A percentile compares a stretch with the other conserved stretches of the same genome.
These are phyloP conservation scores for Thunnus maccoyii DNA, from an alignment of 2,113 vertebrate species.

Conservation along the genomic window DNA sequence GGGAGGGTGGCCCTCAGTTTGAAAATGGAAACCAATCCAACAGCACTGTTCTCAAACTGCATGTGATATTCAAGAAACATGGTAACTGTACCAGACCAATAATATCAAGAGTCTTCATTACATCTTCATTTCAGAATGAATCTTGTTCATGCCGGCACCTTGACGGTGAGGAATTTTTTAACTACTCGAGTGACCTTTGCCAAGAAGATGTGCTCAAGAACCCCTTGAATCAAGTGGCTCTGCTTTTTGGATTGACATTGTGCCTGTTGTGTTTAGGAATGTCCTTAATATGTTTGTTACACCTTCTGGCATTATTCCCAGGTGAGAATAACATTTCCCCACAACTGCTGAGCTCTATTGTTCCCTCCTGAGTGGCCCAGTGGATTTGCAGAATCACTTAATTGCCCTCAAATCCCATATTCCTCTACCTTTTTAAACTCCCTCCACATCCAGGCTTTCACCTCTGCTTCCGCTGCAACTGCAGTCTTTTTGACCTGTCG, in stretches of 20 bases:
- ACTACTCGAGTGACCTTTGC: conserved; percentile 17
- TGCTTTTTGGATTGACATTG: no score
- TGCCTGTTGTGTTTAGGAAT: no score
- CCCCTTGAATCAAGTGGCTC: no score
- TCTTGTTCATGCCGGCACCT: background rate
- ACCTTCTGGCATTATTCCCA: no score
- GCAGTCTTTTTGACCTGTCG: background rate
- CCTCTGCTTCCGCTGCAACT: conserved; percentile 1
- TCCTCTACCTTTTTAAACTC: background rate
- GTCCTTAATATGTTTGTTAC: no score
- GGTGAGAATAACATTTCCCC: background rate
- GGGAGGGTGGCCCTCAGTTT: background rate
- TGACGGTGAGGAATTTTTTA: background rate
- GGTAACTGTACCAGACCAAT: background rate
- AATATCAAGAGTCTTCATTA: conserved; percentile 11
- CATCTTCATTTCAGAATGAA: conserved; percentile 15
- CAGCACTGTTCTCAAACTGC: conserved; percentile 2
- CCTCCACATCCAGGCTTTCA: background rate
- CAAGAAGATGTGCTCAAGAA: conserved; percentile 12
- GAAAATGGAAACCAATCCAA: conserved; percentile 12
- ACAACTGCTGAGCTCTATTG: background rate
- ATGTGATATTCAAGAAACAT: background rate
- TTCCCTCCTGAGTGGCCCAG: background rate
- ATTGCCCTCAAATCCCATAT: background rate
- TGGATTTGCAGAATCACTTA: conserved; percentile 7